A percentile compares a stretch with the other conserved stretches of the same genome.
These are phyloP conservation scores for Criorhina ranunculi DNA, from an alignment of 2,888 invertebrate genomes.

Conservation along the genomic window DNA sequence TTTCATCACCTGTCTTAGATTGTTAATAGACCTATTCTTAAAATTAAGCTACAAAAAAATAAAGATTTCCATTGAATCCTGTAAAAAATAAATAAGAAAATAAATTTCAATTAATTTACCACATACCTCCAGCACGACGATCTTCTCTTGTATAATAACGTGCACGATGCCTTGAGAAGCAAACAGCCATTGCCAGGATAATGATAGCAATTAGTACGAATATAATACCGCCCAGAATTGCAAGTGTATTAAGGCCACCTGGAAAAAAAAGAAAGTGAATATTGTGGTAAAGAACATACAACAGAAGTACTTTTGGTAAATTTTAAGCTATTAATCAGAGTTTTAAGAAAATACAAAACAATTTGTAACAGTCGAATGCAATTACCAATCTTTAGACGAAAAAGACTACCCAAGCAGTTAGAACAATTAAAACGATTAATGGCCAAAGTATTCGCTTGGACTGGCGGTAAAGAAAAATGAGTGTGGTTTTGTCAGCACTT, in stretches of 20 bases:
- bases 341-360: constrained; percentile 71
- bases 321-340: constrained; percentile 60
- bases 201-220: constrained; percentile 84
- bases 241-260: constrained; percentile 86
- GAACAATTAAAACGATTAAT: constrained; percentile 74
- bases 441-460: constrained; percentile 33
- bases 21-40: not conserved
- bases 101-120: constrained; percentile 54
- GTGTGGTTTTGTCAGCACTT: constrained; percentile 72
- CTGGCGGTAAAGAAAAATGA: constrained; percentile 43
- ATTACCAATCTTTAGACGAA: constrained; percentile 63
- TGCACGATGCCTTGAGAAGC: constrained; percentile 89
- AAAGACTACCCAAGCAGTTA: constrained; percentile 47
- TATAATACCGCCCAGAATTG: constrained; percentile 84
- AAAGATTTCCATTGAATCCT: not conserved
- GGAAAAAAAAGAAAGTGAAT: constrained; percentile 74
- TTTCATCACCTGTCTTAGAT: too few relatives aligned
- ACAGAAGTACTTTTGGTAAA: constrained; percentile 12
- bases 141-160: constrained; percentile 93
- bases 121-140: constrained; percentile 80
- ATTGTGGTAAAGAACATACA: constrained; percentile 14
- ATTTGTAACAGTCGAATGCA: constrained; percentile 73
- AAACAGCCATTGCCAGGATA: constrained; percentile 84
- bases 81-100: constrained; percentile 10
- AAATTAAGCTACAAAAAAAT: not conserved